Percentiles rank a stretch among this genome's conserved stretches.
Conservation (phyloP, 1,140 invertebrate species). For the Drosophila kohkoa region DNA sequence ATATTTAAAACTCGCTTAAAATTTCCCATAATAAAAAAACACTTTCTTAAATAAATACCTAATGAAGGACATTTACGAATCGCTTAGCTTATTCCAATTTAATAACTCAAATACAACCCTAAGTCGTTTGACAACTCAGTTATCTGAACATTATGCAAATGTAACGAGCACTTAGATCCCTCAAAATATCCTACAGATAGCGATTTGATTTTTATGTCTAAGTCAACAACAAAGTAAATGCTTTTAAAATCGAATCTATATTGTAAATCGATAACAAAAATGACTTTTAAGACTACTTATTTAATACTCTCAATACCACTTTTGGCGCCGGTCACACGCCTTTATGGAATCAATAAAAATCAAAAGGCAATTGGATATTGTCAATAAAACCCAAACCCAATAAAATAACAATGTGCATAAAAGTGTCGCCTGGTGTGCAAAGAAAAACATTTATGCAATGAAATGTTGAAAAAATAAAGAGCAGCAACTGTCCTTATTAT, state of each 20-base stretch:
- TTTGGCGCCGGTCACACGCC: conserved; percentile 42
- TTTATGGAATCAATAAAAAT: conserved; percentile 67
- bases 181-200: conserved; percentile 43
- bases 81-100: conserved; percentile 3
- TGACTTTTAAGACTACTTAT: conserved; percentile 50
- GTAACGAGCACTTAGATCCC: conserved; percentile 25
- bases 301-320: conserved; percentile 32
- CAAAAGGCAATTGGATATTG: conserved; percentile 60
- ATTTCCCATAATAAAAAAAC: no score
- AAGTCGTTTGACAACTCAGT: conserved; percentile 15
- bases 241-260: conserved; percentile 64
- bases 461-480: conserved; percentile 34
- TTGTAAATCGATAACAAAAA: conserved; percentile 55
- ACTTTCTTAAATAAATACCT: neutral
- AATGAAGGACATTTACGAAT: neutral
- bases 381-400: conserved; percentile 43
- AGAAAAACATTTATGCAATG: conserved; percentile 16
- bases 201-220: conserved; percentile 57
- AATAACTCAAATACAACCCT: neutral
- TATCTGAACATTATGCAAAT: conserved; percentile 45
- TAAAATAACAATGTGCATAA: conserved; percentile 33
- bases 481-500: neutral
- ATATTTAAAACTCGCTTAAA: no score
- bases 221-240: conserved; percentile 35
- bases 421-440: conserved; percentile 11